phyloP scores from a whole-genome alignment of 2,888 invertebrate species.

The Antheraea assamensis region DNA sequence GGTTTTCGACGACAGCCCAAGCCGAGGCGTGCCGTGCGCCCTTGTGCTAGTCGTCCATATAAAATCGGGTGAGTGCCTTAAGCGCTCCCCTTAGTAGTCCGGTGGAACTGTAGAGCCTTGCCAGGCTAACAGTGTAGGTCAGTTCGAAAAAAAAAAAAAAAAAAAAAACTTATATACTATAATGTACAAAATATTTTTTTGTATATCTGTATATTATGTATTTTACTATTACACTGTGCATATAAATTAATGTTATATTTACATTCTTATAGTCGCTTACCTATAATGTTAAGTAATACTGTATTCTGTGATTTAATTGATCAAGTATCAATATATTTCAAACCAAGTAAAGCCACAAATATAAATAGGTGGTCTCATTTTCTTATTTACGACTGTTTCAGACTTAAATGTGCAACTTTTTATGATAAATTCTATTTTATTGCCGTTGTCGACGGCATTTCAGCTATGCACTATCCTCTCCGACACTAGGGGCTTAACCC shows the following conservation, averaged over 20 bases:
- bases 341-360: conserved; percentile 50
- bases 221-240: neutral
- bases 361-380: conserved; percentile 77
- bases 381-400: conserved; percentile 74
- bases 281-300: neutral
- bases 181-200: no score
- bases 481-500: neutral
- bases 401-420: conserved; percentile 76
- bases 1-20: no score
- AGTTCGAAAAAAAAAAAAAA: no score
- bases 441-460: conserved; percentile 48
- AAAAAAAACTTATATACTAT: no score
- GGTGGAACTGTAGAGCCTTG: no score
- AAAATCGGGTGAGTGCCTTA: no score
- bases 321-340: conserved; percentile 48
- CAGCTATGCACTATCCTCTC: conserved; percentile 14
- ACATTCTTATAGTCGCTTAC: neutral
- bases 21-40: no score
- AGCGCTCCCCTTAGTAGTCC: no score
- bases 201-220: neutral
- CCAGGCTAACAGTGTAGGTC: no score
- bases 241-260: neutral
- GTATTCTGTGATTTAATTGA: neutral
- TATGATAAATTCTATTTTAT: conserved; percentile 76
- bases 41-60: no score